A percentile compares a stretch with the other conserved stretches of the same genome.
These are phyloP conservation scores for Barbus barbus DNA, from an alignment of 2,113 vertebrate species.

Conservation along the genomic window DNA sequence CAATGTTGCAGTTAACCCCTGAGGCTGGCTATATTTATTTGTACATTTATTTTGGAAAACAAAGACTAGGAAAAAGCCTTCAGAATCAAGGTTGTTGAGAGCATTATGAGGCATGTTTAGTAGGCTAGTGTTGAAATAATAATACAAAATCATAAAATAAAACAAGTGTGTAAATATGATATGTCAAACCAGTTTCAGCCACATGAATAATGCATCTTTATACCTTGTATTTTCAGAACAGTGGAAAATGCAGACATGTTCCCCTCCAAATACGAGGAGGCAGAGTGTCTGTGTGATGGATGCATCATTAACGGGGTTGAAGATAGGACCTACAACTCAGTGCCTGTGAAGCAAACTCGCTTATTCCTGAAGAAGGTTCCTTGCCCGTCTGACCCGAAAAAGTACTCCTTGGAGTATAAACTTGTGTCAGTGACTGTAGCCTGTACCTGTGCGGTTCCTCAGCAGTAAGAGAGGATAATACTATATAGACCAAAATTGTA, in stretches of 20 bases:
- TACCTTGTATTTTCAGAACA: conserved; percentile 61
- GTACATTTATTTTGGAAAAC: no score
- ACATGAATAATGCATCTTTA: neutral
- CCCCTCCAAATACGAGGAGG: conserved; percentile 75
- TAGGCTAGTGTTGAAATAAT: neutral
- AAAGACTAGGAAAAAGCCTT: neutral
- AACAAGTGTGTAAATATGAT: neutral
- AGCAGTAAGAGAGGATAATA: conserved; percentile 36
- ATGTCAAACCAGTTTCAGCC: neutral
- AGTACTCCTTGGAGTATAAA: conserved; percentile 66
- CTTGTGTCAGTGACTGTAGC: conserved; percentile 75
- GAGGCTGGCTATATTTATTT: neutral
- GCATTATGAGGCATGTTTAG: neutral
- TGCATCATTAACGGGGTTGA: conserved; percentile 76
- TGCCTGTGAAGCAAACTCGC: conserved; percentile 68
- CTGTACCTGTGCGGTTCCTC: conserved; percentile 80
- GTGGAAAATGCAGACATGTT: conserved; percentile 66
- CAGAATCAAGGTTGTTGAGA: neutral
- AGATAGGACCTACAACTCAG: conserved; percentile 74
- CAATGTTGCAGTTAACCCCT: neutral
- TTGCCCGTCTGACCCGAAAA: conserved; percentile 35
- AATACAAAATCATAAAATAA: neutral
- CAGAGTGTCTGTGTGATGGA: conserved; percentile 81
- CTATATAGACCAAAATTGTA: conserved; percentile 31
- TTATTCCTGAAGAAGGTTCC: conserved; percentile 76